Conservation (phyloP, 2,888 invertebrate species). For the Limenitis camilla region DNA sequence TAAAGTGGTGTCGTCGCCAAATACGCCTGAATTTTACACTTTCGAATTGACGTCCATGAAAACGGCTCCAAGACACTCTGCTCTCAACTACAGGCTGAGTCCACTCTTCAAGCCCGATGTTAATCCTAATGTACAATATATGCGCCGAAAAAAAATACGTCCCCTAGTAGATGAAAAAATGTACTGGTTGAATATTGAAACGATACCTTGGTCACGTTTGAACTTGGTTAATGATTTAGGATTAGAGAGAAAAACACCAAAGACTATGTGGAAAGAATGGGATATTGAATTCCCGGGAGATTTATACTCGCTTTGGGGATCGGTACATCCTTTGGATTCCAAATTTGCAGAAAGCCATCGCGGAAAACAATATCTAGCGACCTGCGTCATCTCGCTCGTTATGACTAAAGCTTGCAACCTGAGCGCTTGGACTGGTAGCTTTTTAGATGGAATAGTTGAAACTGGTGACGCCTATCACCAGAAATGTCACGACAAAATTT, state of each 20-base stretch:
- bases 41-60: slow-evolving; percentile 74
- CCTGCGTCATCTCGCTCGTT: slow-evolving; percentile 74
- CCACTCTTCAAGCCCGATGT: slow-evolving; percentile 59
- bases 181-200: slow-evolving; percentile 62
- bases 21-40: slow-evolving; percentile 67
- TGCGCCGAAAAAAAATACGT: slow-evolving; percentile 42
- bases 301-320: slow-evolving; percentile 80
- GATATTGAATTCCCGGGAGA: slow-evolving; percentile 80
- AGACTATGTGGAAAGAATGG: slow-evolving; percentile 77
- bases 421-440: slow-evolving; percentile 76
- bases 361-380: slow-evolving; percentile 78
- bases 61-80: slow-evolving; percentile 64
- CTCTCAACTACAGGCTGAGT: slow-evolving; percentile 57
- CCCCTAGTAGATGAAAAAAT: slow-evolving; percentile 64
- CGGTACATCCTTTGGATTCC: slow-evolving; percentile 75
- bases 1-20: slow-evolving; percentile 32
- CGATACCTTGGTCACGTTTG: slow-evolving; percentile 60
- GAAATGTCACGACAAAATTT: slow-evolving; percentile 64
- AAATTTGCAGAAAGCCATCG: slow-evolving; percentile 70
- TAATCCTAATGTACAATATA: slow-evolving; percentile 53
- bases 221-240: slow-evolving; percentile 52
- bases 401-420: slow-evolving; percentile 76
- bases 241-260: slow-evolving; percentile 46
- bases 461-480: slow-evolving; percentile 75
- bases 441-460: slow-evolving; percentile 77